A percentile compares a stretch with the other conserved stretches of the same genome.
phyloP scores from a whole-genome alignment of 2,797 vertebrate species.

The Pelobates cultripes region DNA sequence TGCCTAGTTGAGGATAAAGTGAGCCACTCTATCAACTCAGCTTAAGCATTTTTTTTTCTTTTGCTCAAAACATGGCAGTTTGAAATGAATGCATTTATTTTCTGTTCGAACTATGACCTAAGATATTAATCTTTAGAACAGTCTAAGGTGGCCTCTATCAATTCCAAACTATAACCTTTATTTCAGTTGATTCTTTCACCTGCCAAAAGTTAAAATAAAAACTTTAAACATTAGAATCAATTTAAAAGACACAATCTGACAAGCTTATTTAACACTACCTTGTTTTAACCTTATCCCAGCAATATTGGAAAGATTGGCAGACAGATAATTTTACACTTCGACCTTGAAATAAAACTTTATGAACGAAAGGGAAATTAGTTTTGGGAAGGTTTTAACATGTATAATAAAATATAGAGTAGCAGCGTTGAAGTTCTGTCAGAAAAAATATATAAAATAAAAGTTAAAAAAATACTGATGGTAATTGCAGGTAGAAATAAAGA shows the following conservation, averaged over 20 bases:
- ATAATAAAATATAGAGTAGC: constrained; percentile 6
- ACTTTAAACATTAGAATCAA: background rate
- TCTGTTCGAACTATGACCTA: background rate
- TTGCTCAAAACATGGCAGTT: background rate
- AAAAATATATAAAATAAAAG: no score
- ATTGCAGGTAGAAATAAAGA: constrained; percentile 7
- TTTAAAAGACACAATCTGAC: background rate
- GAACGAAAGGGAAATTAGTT: constrained; percentile 1
- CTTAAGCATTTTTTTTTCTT: no score
- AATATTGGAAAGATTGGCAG: constrained; percentile 8
- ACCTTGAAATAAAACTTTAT: constrained; percentile 18
- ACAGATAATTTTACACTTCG: background rate
- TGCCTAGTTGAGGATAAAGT: no score
- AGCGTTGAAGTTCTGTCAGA: background rate
- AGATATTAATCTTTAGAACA: background rate
- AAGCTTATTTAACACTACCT: background rate
- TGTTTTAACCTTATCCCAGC: background rate
- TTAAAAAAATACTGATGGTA: background rate
- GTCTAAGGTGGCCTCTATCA: background rate
- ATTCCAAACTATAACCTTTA: background rate
- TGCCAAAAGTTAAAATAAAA: background rate
- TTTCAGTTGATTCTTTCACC: background rate
- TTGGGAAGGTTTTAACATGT: constrained; percentile 7
- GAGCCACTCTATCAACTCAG: no score
- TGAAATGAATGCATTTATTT: background rate